Conservation (phyloP, 1,140 invertebrate genomes). For the Acyrthosiphon pisum region DNA sequence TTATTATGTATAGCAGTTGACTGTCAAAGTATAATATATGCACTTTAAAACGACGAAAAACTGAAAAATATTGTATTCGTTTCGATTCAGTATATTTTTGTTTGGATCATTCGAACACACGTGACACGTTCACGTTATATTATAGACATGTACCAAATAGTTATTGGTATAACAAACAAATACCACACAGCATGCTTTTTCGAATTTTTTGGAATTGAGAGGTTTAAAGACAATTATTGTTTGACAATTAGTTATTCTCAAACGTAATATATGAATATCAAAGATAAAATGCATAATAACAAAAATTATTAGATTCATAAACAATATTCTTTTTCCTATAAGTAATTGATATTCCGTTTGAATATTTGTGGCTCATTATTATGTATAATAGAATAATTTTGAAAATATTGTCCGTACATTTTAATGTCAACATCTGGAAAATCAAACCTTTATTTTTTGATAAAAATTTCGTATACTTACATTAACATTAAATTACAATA, state of each 20-base stretch:
- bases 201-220: too few relatives aligned
- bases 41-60: not conserved
- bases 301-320: not conserved
- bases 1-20: not conserved
- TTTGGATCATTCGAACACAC: not conserved
- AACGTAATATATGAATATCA: not conserved
- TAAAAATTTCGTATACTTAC: not conserved
- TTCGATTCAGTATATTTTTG: not conserved
- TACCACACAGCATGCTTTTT: not conserved
- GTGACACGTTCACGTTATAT: not conserved
- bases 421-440: not conserved
- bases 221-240: too few relatives aligned
- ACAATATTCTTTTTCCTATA: not conserved
- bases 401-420: not conserved
- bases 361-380: not conserved
- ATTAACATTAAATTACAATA: not conserved
- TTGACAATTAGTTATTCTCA: too few relatives aligned
- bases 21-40: not conserved
- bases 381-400: not conserved
- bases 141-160: not conserved
- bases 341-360: not conserved
- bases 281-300: too few relatives aligned
- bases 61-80: not conserved
- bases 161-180: not conserved
- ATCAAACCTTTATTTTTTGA: too few relatives aligned